Percentiles rank a stretch among this genome's conserved stretches.
Evolutionary conservation across 2,888 invertebrate genomes (phyloP).

Genomic region (Apamea epomidion): DNA sequence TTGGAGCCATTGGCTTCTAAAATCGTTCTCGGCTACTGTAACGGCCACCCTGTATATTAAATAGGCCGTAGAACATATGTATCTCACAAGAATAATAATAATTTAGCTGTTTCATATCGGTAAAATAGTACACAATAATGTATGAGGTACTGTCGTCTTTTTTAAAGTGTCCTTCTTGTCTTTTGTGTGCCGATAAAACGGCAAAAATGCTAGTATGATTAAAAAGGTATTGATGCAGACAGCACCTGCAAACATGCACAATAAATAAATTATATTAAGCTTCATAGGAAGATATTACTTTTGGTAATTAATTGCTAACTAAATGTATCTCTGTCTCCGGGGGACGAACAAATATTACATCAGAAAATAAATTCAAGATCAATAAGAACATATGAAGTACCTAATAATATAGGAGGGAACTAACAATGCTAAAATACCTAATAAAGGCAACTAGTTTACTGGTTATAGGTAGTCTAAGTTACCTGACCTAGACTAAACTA

Average conservation of each 20-base stretch:
- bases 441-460: neutral
- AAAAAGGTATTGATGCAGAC: slow-evolving; percentile 4
- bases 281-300: slow-evolving; percentile 25
- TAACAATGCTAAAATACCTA: slow-evolving; percentile 4
- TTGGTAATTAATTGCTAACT: slow-evolving; percentile 4
- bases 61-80: neutral
- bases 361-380: neutral
- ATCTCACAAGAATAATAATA: slow-evolving; percentile 13
- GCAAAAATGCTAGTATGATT: slow-evolving; percentile 17
- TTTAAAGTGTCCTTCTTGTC: slow-evolving; percentile 56
- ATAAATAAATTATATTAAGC: slow-evolving; percentile 3
- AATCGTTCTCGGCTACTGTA: neutral
- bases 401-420: neutral
- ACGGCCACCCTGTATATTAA: neutral
- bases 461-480: neutral
- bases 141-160: slow-evolving; percentile 24
- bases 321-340: neutral
- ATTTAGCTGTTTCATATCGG: slow-evolving; percentile 14
- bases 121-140: slow-evolving; percentile 27
- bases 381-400: neutral
- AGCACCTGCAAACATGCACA: neutral
- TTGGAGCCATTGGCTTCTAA: neutral
- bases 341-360: neutral
- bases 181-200: slow-evolving; percentile 23
- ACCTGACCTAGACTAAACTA: slow-evolving; percentile 11